Percentiles rank a stretch among this genome's conserved stretches.
Evolutionary conservation across 2,797 vertebrate genomes (phyloP).

Genomic region (Pseudomugil gertrudae): DNA sequence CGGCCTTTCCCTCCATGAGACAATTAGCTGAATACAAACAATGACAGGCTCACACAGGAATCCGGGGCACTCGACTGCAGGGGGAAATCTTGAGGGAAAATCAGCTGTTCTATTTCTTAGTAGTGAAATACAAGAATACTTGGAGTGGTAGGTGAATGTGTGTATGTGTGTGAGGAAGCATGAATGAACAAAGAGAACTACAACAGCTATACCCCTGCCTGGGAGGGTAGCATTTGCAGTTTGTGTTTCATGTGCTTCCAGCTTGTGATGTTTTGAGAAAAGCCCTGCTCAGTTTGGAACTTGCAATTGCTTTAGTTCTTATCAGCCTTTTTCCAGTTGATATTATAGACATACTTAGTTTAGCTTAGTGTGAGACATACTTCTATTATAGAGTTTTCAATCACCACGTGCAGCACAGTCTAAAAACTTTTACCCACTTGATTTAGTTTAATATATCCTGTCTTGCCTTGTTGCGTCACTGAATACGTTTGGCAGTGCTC

Average conservation of each 20-base stretch:
- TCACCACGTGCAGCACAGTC: neutral
- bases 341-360: slow-evolving; percentile 15
- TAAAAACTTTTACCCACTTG: slow-evolving; percentile 5
- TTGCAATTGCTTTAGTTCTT: slow-evolving; percentile 12
- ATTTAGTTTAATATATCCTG: slow-evolving; percentile 22
- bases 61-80: slow-evolving; percentile 67
- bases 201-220: slow-evolving; percentile 40
- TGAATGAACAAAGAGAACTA: slow-evolving; percentile 33
- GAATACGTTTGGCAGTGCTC: slow-evolving; percentile 27
- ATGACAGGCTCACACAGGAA: slow-evolving; percentile 76
- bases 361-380: neutral
- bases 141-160: slow-evolving; percentile 27
- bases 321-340: neutral
- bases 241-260: slow-evolving; percentile 25
- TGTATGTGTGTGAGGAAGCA: slow-evolving; percentile 30
- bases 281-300: slow-evolving; percentile 30
- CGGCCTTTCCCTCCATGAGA: slow-evolving; percentile 61
- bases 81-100: slow-evolving; percentile 62
- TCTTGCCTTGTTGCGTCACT: slow-evolving; percentile 26
- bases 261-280: slow-evolving; percentile 19
- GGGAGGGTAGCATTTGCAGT: neutral
- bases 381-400: slow-evolving; percentile 14
- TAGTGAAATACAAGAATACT: slow-evolving; percentile 60
- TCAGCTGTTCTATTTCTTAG: slow-evolving; percentile 73
- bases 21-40: slow-evolving; percentile 77